Conservation (phyloP, 92 coral and sea anemone genomes). For the Micromussa lordhowensis region DNA sequence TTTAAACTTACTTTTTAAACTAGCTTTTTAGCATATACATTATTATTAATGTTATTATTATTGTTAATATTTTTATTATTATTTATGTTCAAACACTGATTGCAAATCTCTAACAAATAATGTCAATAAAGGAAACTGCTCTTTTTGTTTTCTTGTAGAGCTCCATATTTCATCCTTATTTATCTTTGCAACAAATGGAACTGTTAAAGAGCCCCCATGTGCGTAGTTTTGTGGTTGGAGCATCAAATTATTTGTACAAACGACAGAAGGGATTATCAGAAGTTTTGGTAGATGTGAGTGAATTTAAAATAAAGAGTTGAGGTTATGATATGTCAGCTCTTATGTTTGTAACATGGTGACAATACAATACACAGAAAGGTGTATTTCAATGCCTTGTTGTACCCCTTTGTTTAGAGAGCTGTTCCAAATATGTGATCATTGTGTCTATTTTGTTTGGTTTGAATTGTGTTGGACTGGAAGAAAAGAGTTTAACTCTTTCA, state of each 20-base stretch:
- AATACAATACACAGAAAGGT: no score
- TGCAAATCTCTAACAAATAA: no score
- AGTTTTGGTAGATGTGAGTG: slow-evolving; percentile 83
- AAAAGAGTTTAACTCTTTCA: not conserved
- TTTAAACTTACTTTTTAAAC: no score
- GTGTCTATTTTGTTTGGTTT: not conserved
- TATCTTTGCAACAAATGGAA: slow-evolving; percentile 88
- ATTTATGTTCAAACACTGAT: no score
- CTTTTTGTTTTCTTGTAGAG: slow-evolving; percentile 39
- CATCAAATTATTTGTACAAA: slow-evolving; percentile 79
- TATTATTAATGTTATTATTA: no score
- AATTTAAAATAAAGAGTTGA: not conserved
- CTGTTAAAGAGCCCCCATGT: slow-evolving; percentile 67
- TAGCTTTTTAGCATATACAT: no score
- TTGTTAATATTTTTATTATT: no score
- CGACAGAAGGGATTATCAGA: slow-evolving; percentile 74
- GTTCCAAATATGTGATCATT: not conserved
- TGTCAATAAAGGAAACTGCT: no score
- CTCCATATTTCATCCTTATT: slow-evolving; percentile 78
- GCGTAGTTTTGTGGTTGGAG: slow-evolving; percentile 81
- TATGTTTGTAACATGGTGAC: not conserved
- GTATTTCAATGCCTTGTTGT: no score
- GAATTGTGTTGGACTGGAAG: not conserved
- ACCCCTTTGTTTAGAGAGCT: no score
- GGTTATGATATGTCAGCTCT: not conserved